Conservation (phyloP, 2,888 invertebrate genomes). For the Andrena marginata region DNA sequence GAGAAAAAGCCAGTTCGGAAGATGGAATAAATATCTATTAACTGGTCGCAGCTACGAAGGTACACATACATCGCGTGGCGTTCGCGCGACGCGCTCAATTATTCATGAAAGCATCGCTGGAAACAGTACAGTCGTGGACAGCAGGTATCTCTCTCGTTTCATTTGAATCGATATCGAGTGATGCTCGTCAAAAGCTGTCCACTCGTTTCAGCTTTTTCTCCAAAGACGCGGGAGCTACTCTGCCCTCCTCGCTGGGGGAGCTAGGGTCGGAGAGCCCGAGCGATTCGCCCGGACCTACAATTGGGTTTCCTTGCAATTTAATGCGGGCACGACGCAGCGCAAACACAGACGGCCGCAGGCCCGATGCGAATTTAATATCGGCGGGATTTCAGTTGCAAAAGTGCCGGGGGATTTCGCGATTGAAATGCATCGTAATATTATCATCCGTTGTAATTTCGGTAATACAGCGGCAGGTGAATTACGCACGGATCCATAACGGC, state of each 20-base stretch:
- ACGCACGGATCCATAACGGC: slow-evolving; percentile 61
- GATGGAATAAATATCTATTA: slow-evolving; percentile 53
- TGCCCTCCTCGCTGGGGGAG: background rate
- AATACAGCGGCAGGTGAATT: slow-evolving; percentile 59
- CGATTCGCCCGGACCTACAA: background rate
- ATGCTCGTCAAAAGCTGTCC: slow-evolving; percentile 34
- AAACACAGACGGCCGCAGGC: slow-evolving; percentile 55
- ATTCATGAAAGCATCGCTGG: slow-evolving; percentile 60
- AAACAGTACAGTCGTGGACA: slow-evolving; percentile 43
- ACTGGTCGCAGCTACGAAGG: slow-evolving; percentile 41
- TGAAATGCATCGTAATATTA: slow-evolving; percentile 67
- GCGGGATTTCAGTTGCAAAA: slow-evolving; percentile 67
- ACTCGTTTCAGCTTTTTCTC: background rate
- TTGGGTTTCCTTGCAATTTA: slow-evolving; percentile 49
- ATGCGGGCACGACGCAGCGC: slow-evolving; percentile 49
- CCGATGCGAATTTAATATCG: slow-evolving; percentile 63
- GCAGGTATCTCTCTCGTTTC: slow-evolving; percentile 20
- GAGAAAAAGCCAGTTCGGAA: slow-evolving; percentile 31
- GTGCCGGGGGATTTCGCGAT: slow-evolving; percentile 71
- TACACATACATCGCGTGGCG: slow-evolving; percentile 54
- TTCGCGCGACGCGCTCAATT: slow-evolving; percentile 51
- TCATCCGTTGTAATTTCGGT: slow-evolving; percentile 68
- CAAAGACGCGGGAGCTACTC: background rate
- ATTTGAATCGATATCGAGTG: slow-evolving; percentile 46
- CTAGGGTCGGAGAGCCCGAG: background rate